Evolutionary conservation across 2,888 invertebrate species (phyloP).

Genomic region (Sarcophaga caerulescens): DNA sequence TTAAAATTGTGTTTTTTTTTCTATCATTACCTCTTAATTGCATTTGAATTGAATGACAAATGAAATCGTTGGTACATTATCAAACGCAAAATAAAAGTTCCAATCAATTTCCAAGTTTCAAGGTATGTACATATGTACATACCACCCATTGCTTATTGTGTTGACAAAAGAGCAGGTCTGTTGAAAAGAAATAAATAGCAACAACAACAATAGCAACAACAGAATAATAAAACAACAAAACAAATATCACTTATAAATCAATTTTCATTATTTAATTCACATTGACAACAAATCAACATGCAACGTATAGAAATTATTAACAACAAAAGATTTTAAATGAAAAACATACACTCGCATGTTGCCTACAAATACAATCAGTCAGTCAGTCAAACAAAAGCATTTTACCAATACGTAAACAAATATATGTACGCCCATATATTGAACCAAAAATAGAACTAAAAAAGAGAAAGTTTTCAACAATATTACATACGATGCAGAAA

Average conservation of each 20-base stretch:
- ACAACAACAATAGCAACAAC: not conserved
- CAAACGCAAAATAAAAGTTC: not conserved
- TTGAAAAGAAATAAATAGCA: not conserved
- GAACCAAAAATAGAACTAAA: not conserved
- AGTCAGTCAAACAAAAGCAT: no score
- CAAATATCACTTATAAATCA: conserved; percentile 64
- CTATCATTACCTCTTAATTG: not conserved
- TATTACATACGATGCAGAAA: not conserved
- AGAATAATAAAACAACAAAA: not conserved
- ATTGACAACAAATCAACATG: conserved; percentile 62
- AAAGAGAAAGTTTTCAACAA: not conserved
- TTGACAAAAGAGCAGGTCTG: not conserved
- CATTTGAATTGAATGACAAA: conserved; percentile 15
- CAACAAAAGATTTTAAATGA: conserved; percentile 52
- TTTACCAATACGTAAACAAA: no score
- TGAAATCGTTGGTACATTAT: not conserved
- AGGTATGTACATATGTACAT: not conserved
- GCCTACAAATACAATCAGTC: no score
- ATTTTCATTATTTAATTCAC: conserved; percentile 60
- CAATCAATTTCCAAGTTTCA: not conserved
- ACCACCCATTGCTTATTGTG: conserved; percentile 1
- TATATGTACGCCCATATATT: no score
- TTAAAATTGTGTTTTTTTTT: not conserved
- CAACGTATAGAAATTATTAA: conserved; percentile 45
- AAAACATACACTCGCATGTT: conserved; percentile 14